Evolutionary conservation across 2,113 vertebrate species (phyloP).

Genomic region (Xiphophorus hellerii): DNA sequence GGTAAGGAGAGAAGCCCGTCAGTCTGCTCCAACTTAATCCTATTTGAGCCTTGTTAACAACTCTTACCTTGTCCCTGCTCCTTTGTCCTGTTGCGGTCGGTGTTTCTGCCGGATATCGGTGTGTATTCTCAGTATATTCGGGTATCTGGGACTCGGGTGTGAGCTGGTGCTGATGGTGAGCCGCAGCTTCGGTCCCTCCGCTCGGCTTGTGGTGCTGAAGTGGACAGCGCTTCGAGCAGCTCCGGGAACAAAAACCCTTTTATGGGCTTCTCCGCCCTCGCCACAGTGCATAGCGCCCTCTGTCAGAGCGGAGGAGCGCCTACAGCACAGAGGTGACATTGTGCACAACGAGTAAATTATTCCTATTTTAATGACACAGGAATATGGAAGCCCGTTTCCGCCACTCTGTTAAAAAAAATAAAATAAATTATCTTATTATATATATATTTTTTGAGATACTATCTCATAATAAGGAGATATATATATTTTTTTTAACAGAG

Average conservation of each 20-base stretch:
- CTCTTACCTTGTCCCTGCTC: slow-evolving; percentile 60
- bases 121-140: neutral
- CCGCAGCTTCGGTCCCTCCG: slow-evolving; percentile 51
- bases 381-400: no score
- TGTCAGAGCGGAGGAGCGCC: slow-evolving; percentile 52
- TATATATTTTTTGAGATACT: no score
- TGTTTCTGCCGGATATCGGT: slow-evolving; percentile 2
- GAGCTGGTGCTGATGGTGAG: slow-evolving; percentile 57
- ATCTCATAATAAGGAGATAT: no score
- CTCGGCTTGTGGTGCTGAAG: slow-evolving; percentile 77
- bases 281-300: slow-evolving; percentile 39
- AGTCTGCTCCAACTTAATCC: slow-evolving; percentile 50
- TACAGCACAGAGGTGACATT: neutral
- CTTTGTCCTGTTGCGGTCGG: neutral
- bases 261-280: neutral
- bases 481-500: no score
- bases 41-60: slow-evolving; percentile 33
- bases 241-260: slow-evolving; percentile 49
- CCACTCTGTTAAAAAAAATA: no score
- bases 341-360: neutral
- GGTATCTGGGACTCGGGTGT: neutral
- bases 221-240: slow-evolving; percentile 79
- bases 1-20: slow-evolving; percentile 37
- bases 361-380: neutral
- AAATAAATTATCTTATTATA: no score